Evolutionary conservation across 23 tunicate species (phyloP), one percentile per base, ranked within the genome.

Genomic region (Ciona savignyi): DNA sequence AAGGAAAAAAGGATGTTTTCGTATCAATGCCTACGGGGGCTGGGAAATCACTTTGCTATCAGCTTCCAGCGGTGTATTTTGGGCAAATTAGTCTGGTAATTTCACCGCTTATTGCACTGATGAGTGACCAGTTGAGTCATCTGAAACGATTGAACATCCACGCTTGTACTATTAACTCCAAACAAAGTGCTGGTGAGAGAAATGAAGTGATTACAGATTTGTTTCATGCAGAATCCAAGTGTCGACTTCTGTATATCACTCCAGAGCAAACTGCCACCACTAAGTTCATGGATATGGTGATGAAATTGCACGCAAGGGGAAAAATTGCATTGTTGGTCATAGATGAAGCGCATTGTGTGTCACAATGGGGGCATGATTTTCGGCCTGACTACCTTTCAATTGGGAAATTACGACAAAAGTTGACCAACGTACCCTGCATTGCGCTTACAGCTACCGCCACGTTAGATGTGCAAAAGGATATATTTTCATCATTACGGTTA

Each of bases 1-100:
- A 42, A 83, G 85, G 85, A 20, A 77, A 80, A 64, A 75, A 75
- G 11, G 99, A 94, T 86, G 99, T 70, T 4, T 94, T 87, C 51
- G 75, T 94, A 22, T 86, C 90, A 1, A 83, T 94, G 95, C 99
- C 99, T 65, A 94, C 99, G 26, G 99, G 99, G 23, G 99, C 89
- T 15, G 99, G 99, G 68, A 94, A 94, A 33, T 94, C 99, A 1
- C 75, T 94, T 3, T 86, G 93, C 61, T 94, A 72, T 60, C 99
- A 94, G 33, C 83, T 94, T 3, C 99, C 99, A 48, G 99, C 99
- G 32, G 67, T 94, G 0, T 82, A 62, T 34, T 79, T 78, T n/a
- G 85, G 69, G 3, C 81, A 81, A 24, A 78, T 94, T 22, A 27
- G 86, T 33, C 56, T 94, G 25, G 99, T 94, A 4, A 70, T 94